A percentile compares a stretch with the other conserved stretches of the same genome.
Evolutionary conservation across 2,797 vertebrate genomes (phyloP).

Genomic region (Chaenodraco wilsoni): DNA sequence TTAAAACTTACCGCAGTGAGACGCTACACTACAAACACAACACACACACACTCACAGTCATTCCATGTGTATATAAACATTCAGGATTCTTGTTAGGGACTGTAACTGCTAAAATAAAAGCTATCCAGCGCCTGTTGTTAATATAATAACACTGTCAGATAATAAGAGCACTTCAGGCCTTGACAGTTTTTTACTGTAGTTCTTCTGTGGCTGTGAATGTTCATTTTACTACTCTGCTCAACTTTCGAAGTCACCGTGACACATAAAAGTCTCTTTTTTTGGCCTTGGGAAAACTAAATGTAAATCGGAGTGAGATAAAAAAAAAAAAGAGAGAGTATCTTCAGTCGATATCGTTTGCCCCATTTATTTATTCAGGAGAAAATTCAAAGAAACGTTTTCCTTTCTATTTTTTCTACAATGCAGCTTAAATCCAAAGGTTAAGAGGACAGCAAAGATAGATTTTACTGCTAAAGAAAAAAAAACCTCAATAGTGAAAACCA

Average conservation of each 20-base stretch:
- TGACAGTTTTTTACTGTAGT: constrained; percentile 72
- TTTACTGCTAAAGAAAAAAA: constrained; percentile 78
- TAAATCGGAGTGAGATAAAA: constrained; percentile 39
- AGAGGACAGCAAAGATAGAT: constrained; percentile 82
- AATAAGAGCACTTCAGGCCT: constrained; percentile 67
- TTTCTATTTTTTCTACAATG: constrained; percentile 82
- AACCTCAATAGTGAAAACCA: constrained; percentile 88
- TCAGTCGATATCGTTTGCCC: constrained; percentile 59
- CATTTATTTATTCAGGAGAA: constrained; percentile 56
- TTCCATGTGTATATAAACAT: constrained; percentile 78
- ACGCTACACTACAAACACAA: constrained; percentile 61
- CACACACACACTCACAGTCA: constrained; percentile 57
- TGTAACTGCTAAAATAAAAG: constrained; percentile 59
- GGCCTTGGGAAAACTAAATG: constrained; percentile 63
- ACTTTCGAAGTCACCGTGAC: constrained; percentile 57
- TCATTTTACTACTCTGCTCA: constrained; percentile 69
- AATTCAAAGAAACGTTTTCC: constrained; percentile 57
- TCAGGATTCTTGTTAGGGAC: constrained; percentile 70
- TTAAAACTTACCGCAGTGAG: constrained; percentile 68
- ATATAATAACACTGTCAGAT: constrained; percentile 64
- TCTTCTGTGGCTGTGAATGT: constrained; percentile 78
- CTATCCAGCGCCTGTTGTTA: constrained; percentile 56
- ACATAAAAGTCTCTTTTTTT: constrained; percentile 40
- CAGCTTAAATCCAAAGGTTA: constrained; percentile 88
- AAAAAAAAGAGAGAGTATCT: constrained; percentile 51